A percentile compares a stretch with the other conserved stretches of the same genome.
Conservation (phyloP, 2,888 invertebrate species). For the Ectemnius cavifrons region DNA sequence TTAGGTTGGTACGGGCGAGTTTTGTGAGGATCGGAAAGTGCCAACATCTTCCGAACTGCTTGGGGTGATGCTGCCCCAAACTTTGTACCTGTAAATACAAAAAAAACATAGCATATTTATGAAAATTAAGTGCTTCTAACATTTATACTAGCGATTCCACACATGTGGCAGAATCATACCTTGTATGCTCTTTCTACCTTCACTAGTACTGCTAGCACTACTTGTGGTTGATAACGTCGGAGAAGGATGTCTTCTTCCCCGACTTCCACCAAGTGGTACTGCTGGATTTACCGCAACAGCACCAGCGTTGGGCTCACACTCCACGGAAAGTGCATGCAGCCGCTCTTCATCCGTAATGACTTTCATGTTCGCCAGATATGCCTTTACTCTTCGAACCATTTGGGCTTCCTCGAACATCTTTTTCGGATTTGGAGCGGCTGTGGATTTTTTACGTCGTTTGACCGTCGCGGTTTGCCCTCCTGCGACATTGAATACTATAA, state of each 20-base stretch:
- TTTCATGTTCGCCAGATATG: conserved; percentile 95
- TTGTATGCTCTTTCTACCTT: conserved; percentile 81
- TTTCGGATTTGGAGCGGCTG: conserved; percentile 95
- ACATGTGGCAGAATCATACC: conserved; percentile 51
- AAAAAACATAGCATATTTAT: not conserved
- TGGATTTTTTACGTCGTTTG: conserved; percentile 92
- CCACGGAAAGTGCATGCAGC: conserved; percentile 91
- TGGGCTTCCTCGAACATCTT: conserved; percentile 99
- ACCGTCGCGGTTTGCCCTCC: conserved; percentile 88
- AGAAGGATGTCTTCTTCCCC: conserved; percentile 91
- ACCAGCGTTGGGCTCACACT: conserved; percentile 86
- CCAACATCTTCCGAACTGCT: conserved; percentile 96
- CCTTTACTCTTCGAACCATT: conserved; percentile 98
- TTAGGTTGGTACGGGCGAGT: conserved; percentile 93
- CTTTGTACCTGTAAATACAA: conserved; percentile 70
- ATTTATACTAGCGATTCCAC: not conserved
- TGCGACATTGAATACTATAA: conserved; percentile 67
- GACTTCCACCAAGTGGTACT: conserved; percentile 82
- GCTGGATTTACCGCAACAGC: conserved; percentile 76
- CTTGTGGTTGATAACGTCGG: conserved; percentile 96
- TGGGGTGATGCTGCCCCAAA: conserved; percentile 95
- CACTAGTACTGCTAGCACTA: conserved; percentile 93
- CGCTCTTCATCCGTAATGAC: conserved; percentile 95
- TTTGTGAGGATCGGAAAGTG: conserved; percentile 92
- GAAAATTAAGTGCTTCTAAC: not conserved